Percentiles rank a stretch among this genome's conserved stretches.
These are phyloP conservation scores for Euclidia mi DNA, from an alignment of 2,888 invertebrate genomes.

Conservation along the genomic window DNA sequence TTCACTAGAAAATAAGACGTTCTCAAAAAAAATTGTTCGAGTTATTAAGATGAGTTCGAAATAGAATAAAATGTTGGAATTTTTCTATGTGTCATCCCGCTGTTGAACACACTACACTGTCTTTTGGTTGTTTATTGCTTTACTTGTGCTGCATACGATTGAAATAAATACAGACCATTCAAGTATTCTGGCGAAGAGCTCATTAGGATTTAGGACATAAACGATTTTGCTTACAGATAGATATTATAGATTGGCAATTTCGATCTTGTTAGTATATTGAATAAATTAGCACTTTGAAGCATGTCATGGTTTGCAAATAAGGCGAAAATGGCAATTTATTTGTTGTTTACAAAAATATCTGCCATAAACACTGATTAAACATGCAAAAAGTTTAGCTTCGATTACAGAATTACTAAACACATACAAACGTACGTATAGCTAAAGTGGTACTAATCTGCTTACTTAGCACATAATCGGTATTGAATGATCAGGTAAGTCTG, in stretches of 20 bases:
- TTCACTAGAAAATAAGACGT: conserved; percentile 87
- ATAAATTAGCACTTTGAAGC: not conserved
- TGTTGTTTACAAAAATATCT: too few species aligned
- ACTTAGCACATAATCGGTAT: conserved; percentile 2
- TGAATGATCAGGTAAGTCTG: conserved; percentile 8
- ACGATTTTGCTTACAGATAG: too few species aligned
- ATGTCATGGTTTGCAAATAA: too few species aligned
- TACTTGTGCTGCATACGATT: conserved; percentile 62
- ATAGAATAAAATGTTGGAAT: conserved; percentile 76
- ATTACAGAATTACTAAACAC: too few species aligned
- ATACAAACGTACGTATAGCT: not conserved
- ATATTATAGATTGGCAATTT: not conserved
- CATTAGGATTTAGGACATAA: not conserved
- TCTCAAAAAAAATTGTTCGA: conserved; percentile 80
- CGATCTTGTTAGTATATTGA: not conserved
- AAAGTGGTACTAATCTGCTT: not conserved
- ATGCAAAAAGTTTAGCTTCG: too few species aligned
- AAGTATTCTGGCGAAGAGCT: not conserved
- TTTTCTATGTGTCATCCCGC: conserved; percentile 71
- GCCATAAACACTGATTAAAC: too few species aligned
- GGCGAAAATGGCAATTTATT: too few species aligned
- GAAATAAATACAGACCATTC: conserved; percentile 8
- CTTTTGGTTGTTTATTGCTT: conserved; percentile 67
- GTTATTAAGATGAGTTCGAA: conserved; percentile 78
- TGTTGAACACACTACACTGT: conserved; percentile 64